These are phyloP conservation scores for Microhierax caerulescens DNA, from an alignment of 2,797 vertebrate species.

Conservation along the genomic window DNA sequence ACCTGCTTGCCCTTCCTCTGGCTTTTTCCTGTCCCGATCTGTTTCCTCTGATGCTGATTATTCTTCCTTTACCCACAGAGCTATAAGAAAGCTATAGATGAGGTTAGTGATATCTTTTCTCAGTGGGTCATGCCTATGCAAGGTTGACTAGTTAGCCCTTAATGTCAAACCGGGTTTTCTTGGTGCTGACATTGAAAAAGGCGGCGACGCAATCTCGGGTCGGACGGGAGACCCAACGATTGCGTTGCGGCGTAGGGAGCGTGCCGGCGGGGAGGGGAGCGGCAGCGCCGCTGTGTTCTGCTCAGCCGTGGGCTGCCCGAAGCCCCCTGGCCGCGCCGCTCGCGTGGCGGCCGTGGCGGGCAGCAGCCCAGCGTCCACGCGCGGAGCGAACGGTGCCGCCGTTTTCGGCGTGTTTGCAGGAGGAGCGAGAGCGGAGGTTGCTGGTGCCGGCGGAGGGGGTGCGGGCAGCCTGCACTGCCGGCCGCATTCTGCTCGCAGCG, in stretches of 20 bases:
- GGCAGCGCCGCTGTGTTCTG: neutral
- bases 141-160: conserved; percentile 63
- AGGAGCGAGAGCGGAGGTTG: neutral
- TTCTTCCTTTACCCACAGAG: conserved; percentile 86
- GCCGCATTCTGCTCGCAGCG: conserved; percentile 44
- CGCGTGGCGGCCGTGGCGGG: neutral
- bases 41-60: conserved; percentile 80
- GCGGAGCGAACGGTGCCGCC: neutral
- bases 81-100: conserved; percentile 97
- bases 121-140: conserved; percentile 62
- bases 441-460: neutral
- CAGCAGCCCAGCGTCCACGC: fast-evolving
- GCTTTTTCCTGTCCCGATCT: conserved; percentile 77
- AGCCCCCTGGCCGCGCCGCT: neutral
- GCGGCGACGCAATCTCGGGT: neutral
- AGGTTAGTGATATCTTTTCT: conserved; percentile 89
- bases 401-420: neutral
- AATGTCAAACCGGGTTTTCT: conserved; percentile 6
- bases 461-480: neutral
- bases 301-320: neutral
- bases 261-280: neutral
- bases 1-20: conserved; percentile 77
- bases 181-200: conserved; percentile 37
- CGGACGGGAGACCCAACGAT: neutral
- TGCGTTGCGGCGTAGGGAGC: neutral